Evolutionary conservation across 2,797 vertebrate species (phyloP), one percentile per base, ranked within the genome.

Genomic region (Smutsia gigantea): DNA sequence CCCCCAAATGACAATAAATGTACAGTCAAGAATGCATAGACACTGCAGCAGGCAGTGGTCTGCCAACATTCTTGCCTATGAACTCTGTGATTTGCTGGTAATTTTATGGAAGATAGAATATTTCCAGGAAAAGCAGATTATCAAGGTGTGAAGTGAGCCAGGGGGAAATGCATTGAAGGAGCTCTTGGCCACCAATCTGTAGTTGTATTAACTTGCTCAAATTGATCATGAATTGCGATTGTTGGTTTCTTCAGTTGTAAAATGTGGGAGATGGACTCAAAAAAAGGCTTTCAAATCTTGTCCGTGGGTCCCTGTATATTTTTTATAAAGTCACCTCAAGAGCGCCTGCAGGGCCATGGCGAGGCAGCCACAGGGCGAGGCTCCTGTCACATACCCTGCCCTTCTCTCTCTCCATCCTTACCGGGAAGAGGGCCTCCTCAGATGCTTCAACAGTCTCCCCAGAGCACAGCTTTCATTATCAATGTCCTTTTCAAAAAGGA

Each of bases 321-420:
- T 94, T 69, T 39, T 64, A 23, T 46, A 17, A 74, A 49, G 59
- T 66, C 39, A 53, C 13, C 29, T n/a, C 13, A 59, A 57, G 12
- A 6, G 1, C 53, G n/a, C 46, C 25, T n/a, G 3, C 25, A 93
- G 37, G 0, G 10, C 4, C 68, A 2, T 29, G 2, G 12, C 7
- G 13, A 74, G 15, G 85, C 1, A 95, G 8, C 29, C 64, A 7
- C 0, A 5, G 7, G 8, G 1, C 19, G n/a, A 53, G 11, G 21
- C 4, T 53, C 23, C 6, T 25, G 1, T 59, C 49, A 89, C 19
- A 15, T 0, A 25, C 7, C 5, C 4, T 25, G 12, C 9, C 19
- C 7, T 19, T 59, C 4, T 74, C 6, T n/a, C 1, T 29, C 6
- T 15, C 14, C 37, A 23, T 11, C 19, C 29, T 51, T 42, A 7